Conservation (phyloP, 35 echinoderm and acorn worm genomes). For the Patiria miniata region DNA sequence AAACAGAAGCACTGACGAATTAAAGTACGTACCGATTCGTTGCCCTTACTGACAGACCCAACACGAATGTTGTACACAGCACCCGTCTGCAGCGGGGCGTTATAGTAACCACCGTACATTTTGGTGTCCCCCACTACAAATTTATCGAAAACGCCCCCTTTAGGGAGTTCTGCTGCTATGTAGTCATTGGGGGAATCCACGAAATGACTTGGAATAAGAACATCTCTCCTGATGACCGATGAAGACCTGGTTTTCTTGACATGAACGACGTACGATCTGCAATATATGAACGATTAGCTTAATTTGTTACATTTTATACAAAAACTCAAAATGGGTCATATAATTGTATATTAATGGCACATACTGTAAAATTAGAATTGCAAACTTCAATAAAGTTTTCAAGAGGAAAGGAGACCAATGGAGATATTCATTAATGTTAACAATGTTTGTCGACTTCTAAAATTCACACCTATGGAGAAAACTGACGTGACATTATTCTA, state of each 20-base stretch:
- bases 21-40: slow-evolving; percentile 9
- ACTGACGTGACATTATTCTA: too few relatives aligned
- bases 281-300: too few relatives aligned
- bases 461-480: too few relatives aligned
- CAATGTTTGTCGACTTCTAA: too few relatives aligned
- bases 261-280: background rate
- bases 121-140: slow-evolving; percentile 67
- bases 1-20: too few relatives aligned
- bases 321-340: too few relatives aligned
- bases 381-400: too few relatives aligned
- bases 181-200: slow-evolving; percentile 51
- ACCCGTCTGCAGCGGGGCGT: slow-evolving; percentile 59
- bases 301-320: too few relatives aligned
- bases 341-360: background rate
- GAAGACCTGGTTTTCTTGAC: background rate
- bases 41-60: slow-evolving; percentile 42
- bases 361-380: background rate
- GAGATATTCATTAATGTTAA: too few relatives aligned
- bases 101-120: slow-evolving; percentile 64
- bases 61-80: slow-evolving; percentile 52
- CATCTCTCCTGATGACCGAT: background rate
- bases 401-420: too few relatives aligned
- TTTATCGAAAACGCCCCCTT: slow-evolving; percentile 16
- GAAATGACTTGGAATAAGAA: background rate
- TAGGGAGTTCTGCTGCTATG: slow-evolving; percentile 50